Evolutionary conservation across 1,140 invertebrate species (phyloP).

Genomic region (Cyclina sinensis): DNA sequence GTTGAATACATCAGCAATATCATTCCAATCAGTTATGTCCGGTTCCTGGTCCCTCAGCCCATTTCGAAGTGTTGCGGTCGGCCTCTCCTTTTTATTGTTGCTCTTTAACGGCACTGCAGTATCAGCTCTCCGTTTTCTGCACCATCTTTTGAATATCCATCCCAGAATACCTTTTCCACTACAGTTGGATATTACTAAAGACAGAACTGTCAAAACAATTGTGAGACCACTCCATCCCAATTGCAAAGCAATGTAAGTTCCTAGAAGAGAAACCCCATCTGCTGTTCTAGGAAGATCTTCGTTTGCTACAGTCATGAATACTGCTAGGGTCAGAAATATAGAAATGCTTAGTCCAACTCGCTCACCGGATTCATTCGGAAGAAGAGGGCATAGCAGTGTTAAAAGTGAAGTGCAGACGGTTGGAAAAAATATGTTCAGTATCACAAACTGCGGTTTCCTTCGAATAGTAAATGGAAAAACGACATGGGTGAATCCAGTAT

Average conservation of each 20-base stretch:
- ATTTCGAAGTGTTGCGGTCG: not conserved
- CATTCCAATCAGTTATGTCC: not conserved
- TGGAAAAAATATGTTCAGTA: slow-evolving; percentile 67
- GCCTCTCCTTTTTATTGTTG: not conserved
- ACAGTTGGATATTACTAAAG: not conserved
- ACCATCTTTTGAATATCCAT: not conserved
- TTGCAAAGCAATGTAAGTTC: slow-evolving; percentile 79
- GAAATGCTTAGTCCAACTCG: slow-evolving; percentile 65
- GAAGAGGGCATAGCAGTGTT: slow-evolving; percentile 44
- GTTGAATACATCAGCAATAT: not conserved
- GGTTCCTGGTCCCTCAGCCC: not conserved
- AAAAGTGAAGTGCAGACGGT: slow-evolving; percentile 60
- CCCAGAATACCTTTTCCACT: not conserved
- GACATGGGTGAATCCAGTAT: slow-evolving; percentile 39
- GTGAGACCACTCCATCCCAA: slow-evolving; percentile 27
- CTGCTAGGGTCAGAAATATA: slow-evolving; percentile 66
- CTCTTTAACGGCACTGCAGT: not conserved
- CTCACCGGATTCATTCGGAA: slow-evolving; percentile 66
- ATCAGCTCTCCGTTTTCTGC: not conserved
- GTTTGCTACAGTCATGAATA: slow-evolving; percentile 64
- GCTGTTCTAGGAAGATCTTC: slow-evolving; percentile 57
- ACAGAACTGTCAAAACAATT: slow-evolving; percentile 34
- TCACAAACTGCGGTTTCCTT: slow-evolving; percentile 20
- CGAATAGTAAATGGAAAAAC: not conserved
- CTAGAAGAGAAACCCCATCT: slow-evolving; percentile 79